These are phyloP conservation scores for Petrocephalus sullivani DNA, from an alignment of 2,797 vertebrate species.

Conservation along the genomic window DNA sequence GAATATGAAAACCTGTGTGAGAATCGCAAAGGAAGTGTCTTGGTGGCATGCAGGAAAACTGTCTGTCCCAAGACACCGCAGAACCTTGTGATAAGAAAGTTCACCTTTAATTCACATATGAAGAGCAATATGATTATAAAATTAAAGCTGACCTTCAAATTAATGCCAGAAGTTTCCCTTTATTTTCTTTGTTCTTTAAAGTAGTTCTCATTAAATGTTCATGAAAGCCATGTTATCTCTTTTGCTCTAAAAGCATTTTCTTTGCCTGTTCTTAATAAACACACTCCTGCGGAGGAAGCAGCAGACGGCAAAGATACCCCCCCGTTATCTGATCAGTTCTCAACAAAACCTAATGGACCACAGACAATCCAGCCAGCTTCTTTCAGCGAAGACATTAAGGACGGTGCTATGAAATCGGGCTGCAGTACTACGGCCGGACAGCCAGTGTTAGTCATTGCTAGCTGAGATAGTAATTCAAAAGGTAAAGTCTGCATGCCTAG, in stretches of 20 bases:
- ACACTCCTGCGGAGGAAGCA: conserved; percentile 15
- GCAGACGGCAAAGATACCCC: neutral
- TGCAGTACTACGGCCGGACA: neutral
- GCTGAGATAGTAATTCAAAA: neutral
- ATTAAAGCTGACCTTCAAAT: conserved; percentile 16
- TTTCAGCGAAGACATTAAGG: neutral
- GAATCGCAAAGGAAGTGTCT: neutral
- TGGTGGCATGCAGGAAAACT: neutral
- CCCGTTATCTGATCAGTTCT: neutral
- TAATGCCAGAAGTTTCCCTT: conserved; percentile 1
- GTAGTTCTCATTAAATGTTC: conserved; percentile 20
- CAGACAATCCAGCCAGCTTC: neutral
- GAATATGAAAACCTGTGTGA: neutral
- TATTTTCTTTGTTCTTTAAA: conserved; percentile 18
- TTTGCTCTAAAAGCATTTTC: conserved; percentile 12
- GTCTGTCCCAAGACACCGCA: neutral
- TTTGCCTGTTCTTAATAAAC: conserved; percentile 14
- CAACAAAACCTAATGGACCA: conserved; percentile 10
- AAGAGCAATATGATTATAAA: conserved; percentile 1
- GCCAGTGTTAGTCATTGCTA: neutral
- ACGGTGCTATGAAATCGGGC: neutral
- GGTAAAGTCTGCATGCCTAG: neutral
- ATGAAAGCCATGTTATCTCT: conserved; percentile 15
- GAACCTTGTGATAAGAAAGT: conserved; percentile 7
- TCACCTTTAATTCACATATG: conserved; percentile 14